phyloP scores from a whole-genome alignment of 2,888 invertebrate genomes.

The Malachius bipustulatus region DNA sequence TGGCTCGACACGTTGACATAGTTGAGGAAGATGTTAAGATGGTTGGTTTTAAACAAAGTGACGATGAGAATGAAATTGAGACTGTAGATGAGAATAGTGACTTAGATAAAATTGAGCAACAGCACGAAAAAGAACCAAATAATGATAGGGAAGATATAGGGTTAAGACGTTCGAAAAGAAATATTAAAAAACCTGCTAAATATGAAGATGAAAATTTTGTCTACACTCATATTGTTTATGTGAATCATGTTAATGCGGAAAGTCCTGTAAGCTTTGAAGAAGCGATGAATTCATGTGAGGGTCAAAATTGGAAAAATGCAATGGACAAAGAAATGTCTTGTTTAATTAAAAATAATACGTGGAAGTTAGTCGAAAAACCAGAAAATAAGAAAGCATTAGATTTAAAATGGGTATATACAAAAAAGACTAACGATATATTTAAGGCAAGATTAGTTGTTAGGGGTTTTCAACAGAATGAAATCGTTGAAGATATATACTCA shows the following conservation, averaged over 20 bases:
- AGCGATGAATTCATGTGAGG: constrained; percentile 12
- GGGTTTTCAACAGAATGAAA: constrained; percentile 16
- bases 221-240: constrained; percentile 8
- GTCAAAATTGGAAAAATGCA: constrained; percentile 14
- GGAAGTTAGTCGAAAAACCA: constrained; percentile 14
- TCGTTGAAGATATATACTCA: constrained; percentile 13
- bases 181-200: constrained; percentile 9
- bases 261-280: constrained; percentile 12
- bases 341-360: constrained; percentile 17
- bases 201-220: constrained; percentile 9
- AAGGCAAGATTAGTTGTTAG: constrained; percentile 14
- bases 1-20: constrained; percentile 13
- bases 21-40: constrained; percentile 12
- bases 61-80: constrained; percentile 3
- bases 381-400: constrained; percentile 13
- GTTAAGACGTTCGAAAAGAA: constrained; percentile 9
- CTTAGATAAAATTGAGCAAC: constrained; percentile 1
- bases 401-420: constrained; percentile 16
- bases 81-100: constrained; percentile 4
- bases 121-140: constrained; percentile 3
- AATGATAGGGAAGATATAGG: constrained; percentile 8
- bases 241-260: constrained; percentile 11
- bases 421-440: constrained; percentile 11
- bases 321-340: constrained; percentile 14
- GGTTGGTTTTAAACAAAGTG: constrained; percentile 7